Percentiles rank a stretch among this genome's conserved stretches.
Conservation (phyloP, 1,140 invertebrate genomes). For the Cotesia typhae region DNA sequence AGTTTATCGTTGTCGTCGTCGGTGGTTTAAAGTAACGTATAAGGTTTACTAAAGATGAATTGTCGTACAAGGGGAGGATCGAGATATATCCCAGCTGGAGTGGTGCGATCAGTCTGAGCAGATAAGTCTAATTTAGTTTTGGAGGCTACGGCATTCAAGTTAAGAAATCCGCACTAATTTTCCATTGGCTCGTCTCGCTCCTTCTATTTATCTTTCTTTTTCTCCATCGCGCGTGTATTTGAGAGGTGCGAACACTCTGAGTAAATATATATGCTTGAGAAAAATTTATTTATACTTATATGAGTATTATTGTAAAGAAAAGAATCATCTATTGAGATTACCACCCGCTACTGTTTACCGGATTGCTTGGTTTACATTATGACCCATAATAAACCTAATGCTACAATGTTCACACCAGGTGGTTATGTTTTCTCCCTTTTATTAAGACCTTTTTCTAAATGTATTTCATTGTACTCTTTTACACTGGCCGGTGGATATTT, state of each 20-base stretch:
- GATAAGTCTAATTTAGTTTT: slow-evolving; percentile 56
- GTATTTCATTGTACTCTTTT: slow-evolving; percentile 2
- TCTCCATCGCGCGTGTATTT: background rate
- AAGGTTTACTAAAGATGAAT: background rate
- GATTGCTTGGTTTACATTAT: slow-evolving; percentile 30
- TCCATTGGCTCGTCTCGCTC: slow-evolving; percentile 16
- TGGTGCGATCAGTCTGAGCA: slow-evolving; percentile 44
- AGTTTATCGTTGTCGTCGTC: slow-evolving; percentile 15
- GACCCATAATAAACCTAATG: slow-evolving; percentile 29
- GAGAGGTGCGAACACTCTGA: background rate
- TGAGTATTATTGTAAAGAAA: slow-evolving; percentile 2
- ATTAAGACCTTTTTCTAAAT: slow-evolving; percentile 12
- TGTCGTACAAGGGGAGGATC: background rate
- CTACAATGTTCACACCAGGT: slow-evolving; percentile 7
- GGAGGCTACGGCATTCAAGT: slow-evolving; percentile 27
- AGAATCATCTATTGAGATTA: slow-evolving; percentile 23
- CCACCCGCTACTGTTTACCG: slow-evolving; percentile 33
- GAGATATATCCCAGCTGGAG: slow-evolving; percentile 44
- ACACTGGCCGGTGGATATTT: slow-evolving; percentile 13
- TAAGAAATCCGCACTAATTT: slow-evolving; percentile 53
- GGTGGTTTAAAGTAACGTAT: slow-evolving; percentile 2
- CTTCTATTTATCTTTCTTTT: background rate
- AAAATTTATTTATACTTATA: background rate
- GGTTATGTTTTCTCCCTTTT: slow-evolving; percentile 14
- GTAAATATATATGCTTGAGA: background rate